Base-by-base conservation (phyloP, 2,888 invertebrate genomes). In the Cerceris ruficornis region DNA sequence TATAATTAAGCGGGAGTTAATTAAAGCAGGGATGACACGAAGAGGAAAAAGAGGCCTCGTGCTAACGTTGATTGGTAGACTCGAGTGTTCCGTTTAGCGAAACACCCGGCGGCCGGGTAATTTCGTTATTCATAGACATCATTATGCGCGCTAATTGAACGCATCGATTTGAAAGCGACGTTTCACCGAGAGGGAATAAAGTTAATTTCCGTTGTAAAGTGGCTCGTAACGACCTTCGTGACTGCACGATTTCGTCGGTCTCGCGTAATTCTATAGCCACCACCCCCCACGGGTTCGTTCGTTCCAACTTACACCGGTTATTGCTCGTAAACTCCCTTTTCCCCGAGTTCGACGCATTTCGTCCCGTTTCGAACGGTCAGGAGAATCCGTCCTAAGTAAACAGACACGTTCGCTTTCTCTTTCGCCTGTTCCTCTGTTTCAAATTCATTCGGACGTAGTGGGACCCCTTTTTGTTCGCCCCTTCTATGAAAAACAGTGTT, bases 261-360 rank as follows among this genome's bases (percentile, higher is more conserved):
- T 46, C 6, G 60, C 41, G 55, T 65, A 59, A 39, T 60, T 65
- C 41, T 39, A 54, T 46, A 49, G 54, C 43, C 17, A 15, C 58
- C 11, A 41, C 68, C 15, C 42, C 17, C 49, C 28, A 4, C 4
- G 1, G 28, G 28, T 28, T 28, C 28, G 28, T 28, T 28, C 28
- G 28, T 28, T 43, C 59, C 28, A 72, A 74, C 73, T 75, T 77
- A 69, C 70, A 72, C 28, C 28, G 28, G 71, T 75, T 75, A 78
- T 69, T 68, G 71, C 46, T 60, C 57, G 69, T 72, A 70, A 83
- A 76, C 65, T 72, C n/a, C n/a, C 15, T 60, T 59, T 28, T 28
- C 28, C 13, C 52, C 65, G 69, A 59, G 62, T 67, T 42, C 69
- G 77, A 77, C 73, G 61, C 74, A 2, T 83, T 74, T 62, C 69